Percentiles rank a stretch among this genome's conserved stretches.
Evolutionary conservation across 2,113 vertebrate genomes (phyloP).

Genomic region (Arenaria interpres): DNA sequence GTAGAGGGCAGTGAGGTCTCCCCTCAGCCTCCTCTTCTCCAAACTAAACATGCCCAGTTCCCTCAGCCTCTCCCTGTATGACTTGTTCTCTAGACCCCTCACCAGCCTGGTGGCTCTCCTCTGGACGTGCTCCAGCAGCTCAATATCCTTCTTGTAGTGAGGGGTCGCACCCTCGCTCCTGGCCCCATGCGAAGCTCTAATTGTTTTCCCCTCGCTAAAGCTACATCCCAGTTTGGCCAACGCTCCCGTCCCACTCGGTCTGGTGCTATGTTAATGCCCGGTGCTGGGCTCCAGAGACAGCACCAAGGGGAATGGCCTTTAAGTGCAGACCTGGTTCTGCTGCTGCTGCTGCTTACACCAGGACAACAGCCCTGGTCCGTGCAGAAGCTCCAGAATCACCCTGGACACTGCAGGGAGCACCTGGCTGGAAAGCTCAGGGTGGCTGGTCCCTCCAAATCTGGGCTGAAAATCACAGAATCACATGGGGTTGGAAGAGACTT

Average conservation of each 20-base stretch:
- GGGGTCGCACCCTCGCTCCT: background rate
- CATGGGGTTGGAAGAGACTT: no score
- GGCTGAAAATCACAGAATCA: background rate
- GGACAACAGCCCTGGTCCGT: background rate
- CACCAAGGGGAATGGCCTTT: background rate
- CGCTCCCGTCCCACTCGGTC: fast-evolving
- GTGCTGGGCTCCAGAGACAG: background rate
- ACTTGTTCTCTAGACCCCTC: no score
- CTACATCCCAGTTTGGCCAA: background rate
- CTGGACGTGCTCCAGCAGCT: no score
- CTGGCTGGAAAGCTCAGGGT: background rate
- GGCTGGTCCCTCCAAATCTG: background rate
- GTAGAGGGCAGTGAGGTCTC: no score
- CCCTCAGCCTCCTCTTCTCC: no score
- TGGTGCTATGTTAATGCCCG: background rate
- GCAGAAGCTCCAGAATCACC: background rate
- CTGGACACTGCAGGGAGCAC: background rate
- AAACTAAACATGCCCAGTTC: no score
- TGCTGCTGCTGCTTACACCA: background rate
- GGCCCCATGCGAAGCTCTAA: fast-evolving
- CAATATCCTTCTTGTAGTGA: no score
- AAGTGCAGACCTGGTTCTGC: background rate
- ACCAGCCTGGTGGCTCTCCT: no score
- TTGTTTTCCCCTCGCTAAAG: background rate
- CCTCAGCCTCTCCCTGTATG: no score